Conservation (phyloP, 37 sponge, comb jelly and placozoan genomes). For the Eunapius fragilis region DNA sequence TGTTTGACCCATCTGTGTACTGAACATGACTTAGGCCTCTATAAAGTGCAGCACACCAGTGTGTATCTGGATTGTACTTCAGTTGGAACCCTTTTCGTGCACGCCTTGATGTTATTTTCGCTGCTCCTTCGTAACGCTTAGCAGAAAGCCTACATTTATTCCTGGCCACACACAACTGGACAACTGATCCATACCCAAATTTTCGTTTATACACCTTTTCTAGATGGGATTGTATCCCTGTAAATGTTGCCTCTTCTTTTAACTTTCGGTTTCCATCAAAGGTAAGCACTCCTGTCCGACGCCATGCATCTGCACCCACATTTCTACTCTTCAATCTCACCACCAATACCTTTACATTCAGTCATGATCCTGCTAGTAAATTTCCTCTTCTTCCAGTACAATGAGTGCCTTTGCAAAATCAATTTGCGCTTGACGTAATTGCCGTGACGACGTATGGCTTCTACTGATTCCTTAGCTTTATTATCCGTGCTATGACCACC, state of each 20-base stretch:
- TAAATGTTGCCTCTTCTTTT: slow-evolving; percentile 21
- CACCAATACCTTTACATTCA: too few relatives aligned
- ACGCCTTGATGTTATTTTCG: slow-evolving; percentile 16
- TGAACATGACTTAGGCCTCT: slow-evolving; percentile 8
- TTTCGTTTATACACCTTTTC: slow-evolving; percentile 5
- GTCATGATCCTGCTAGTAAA: too few relatives aligned
- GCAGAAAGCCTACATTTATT: slow-evolving; percentile 14
- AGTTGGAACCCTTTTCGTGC: slow-evolving; percentile 40
- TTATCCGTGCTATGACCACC: too few relatives aligned
- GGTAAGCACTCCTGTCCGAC: slow-evolving; percentile 26
- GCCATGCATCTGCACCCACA: slow-evolving; percentile 28
- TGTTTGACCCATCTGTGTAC: background rate
- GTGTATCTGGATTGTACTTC: slow-evolving; percentile 41
- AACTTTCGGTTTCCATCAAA: slow-evolving; percentile 24
- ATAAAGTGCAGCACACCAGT: slow-evolving; percentile 42
- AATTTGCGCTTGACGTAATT: too few relatives aligned
- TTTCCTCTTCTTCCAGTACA: too few relatives aligned
- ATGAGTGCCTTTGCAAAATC: too few relatives aligned
- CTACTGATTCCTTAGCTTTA: too few relatives aligned
- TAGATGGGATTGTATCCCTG: slow-evolving; percentile 8
- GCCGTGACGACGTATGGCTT: too few relatives aligned
- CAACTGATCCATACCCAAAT: slow-evolving; percentile 21
- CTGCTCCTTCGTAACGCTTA: slow-evolving; percentile 16
- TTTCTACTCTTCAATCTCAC: too few relatives aligned
- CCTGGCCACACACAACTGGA: slow-evolving; percentile 36